Percentiles rank a stretch among this genome's conserved stretches.
Conservation (phyloP, 2,888 invertebrate species). For the Caenorhabditis auriculariae region DNA sequence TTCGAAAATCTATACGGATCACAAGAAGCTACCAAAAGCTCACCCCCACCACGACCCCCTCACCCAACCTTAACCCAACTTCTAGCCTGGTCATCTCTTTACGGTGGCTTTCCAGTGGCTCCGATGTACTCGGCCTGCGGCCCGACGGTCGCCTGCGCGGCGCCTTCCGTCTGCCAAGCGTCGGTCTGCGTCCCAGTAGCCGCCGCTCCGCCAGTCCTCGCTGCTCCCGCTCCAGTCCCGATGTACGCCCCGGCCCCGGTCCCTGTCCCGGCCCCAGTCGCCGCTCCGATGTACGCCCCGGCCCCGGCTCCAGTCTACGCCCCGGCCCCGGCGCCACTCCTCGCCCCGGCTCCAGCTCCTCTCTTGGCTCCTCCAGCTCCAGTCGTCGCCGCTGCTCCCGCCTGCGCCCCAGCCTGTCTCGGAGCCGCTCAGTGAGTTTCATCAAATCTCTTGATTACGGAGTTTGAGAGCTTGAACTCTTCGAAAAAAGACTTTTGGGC, state of each 20-base stretch:
- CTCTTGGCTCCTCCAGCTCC: constrained; percentile 26
- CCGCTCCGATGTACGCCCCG: constrained; percentile 24
- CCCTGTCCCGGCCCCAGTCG: constrained; percentile 25
- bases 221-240: constrained; percentile 10
- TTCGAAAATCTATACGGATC: too few relatives aligned
- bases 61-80: too few relatives aligned
- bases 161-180: constrained; percentile 49
- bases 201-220: constrained; percentile 9
- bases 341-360: constrained; percentile 27
- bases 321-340: constrained; percentile 13
- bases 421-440: constrained; percentile 32
- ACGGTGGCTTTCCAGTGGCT: constrained; percentile 41
- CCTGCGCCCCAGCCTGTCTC: constrained; percentile 41
- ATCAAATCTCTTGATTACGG: not conserved
- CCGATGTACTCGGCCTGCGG: constrained; percentile 53
- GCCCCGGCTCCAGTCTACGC: constrained; percentile 24
- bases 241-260: too few relatives aligned
- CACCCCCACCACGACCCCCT: too few relatives aligned
- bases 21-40: too few relatives aligned
- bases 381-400: constrained; percentile 34
- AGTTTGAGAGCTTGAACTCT: not conserved
- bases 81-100: too few relatives aligned
- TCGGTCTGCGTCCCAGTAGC: constrained; percentile 44
- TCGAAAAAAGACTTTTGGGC: not conserved
- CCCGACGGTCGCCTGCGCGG: constrained; percentile 45